Evolutionary conservation across 2,113 vertebrate species (phyloP), one percentile per base, ranked within the genome.

Genomic region (Ammodytes dubius): DNA sequence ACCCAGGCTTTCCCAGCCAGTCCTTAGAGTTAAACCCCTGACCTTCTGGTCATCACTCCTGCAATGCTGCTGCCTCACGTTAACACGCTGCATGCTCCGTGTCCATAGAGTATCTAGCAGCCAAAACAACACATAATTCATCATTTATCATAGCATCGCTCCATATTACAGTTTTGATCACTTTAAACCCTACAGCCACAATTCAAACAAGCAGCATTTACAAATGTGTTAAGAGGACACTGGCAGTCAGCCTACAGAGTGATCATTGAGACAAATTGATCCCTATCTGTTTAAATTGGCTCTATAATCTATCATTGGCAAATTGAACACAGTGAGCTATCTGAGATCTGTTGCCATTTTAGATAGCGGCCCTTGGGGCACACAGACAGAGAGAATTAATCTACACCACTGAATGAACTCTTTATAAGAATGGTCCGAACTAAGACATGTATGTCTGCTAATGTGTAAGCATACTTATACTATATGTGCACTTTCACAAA

Each of bases 231-330:
- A 96, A 89, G 83, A 93, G 78, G 67, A 76, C 35, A 64, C 95
- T 97, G 96, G 97, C 97, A 95, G 96, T 95, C 95, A 92, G 96
- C 96, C 97, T 97, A 96, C 96, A 96, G 95, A 97, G 96, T 96
- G 97, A 98, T 98, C 97, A 97, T 98, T 97, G 96, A 97, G 97
- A 97, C 96, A 97, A 98, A 99, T 98, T 96, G 97, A 99, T 98
- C 97, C 95, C 97, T 97, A 96, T 97, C 97, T 95, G 94, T 97
- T 97, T 96, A 97, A 97, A 98, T 97, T 97, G 97, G 96, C 96
- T 96, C 96, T 95, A 95, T 97, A 97, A 98, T 99, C 96, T 96
- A 97, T 99, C 98, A 98, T 96, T 96, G 95, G 95, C 94, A 96
- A 96, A 97, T 96, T 94, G 95, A 96, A 96, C 96, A 96, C 96